These are phyloP conservation scores for Bombus confusus DNA, from an alignment of 1,140 invertebrate genomes.

Conservation along the genomic window DNA sequence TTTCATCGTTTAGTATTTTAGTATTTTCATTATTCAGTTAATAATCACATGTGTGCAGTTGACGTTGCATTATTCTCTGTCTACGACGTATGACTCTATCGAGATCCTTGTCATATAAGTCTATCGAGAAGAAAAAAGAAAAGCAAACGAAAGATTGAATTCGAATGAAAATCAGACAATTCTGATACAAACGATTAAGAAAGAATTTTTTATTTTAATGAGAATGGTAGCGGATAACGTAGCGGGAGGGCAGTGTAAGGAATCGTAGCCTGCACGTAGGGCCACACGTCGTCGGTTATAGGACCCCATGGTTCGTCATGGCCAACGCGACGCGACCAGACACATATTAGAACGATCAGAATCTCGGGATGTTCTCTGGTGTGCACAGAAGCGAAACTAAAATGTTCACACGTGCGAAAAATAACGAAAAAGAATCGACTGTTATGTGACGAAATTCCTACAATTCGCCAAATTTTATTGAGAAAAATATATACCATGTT, in stretches of 20 bases:
- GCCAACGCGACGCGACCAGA: conserved; percentile 34
- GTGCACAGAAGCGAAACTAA: neutral
- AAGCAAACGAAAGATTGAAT: no score
- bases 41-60: no score
- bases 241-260: conserved; percentile 25
- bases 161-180: neutral
- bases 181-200: no score
- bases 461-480: neutral
- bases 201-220: neutral
- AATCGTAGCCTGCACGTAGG: neutral
- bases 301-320: conserved; percentile 32
- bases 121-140: no score
- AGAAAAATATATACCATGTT: no score
- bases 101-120: no score
- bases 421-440: neutral
- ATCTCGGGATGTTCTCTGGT: neutral
- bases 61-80: no score
- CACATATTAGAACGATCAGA: neutral
- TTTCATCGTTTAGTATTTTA: no score
- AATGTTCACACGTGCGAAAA: neutral
- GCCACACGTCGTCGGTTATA: conserved; percentile 3
- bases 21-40: no score
- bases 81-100: no score
- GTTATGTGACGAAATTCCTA: neutral
- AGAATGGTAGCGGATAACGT: neutral